A percentile compares a stretch with the other conserved stretches of the same genome.
These are phyloP conservation scores for Silurus meridionalis DNA, from an alignment of 2,113 vertebrate species.

Conservation along the genomic window DNA sequence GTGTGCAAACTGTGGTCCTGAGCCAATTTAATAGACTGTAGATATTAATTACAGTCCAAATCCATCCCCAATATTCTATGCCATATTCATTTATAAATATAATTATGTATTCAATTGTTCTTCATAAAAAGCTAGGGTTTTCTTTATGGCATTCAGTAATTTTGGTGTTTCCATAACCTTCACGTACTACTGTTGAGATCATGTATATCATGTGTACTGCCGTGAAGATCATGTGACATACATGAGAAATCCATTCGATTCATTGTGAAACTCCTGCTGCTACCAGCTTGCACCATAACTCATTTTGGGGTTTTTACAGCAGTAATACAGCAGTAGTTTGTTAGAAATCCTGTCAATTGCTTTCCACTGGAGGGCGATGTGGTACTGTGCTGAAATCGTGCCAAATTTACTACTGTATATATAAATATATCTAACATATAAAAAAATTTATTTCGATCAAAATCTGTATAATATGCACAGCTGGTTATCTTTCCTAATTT, in stretches of 20 bases:
- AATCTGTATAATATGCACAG: not conserved
- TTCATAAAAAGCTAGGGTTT: not conserved
- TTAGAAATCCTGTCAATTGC: not conserved
- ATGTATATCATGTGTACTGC: not conserved
- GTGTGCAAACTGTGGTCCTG: too few species aligned
- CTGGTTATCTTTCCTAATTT: not conserved
- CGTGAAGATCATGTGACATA: not conserved
- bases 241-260: not conserved
- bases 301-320: not conserved
- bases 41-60: too few species aligned
- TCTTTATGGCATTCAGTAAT: not conserved
- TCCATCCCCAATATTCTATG: not conserved
- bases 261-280: not conserved
- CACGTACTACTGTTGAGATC: not conserved
- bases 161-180: too few species aligned
- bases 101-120: not conserved
- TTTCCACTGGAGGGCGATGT: constrained; percentile 46
- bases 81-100: not conserved
- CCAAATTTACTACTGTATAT: not conserved
- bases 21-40: too few species aligned
- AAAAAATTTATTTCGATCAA: not conserved
- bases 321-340: not conserved
- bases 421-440: not conserved
- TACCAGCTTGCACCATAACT: not conserved
- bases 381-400: not conserved